A percentile compares a stretch with the other conserved stretches of the same genome.
These are phyloP conservation scores for Rutpela maculata DNA, from an alignment of 2,888 invertebrate genomes.

Conservation along the genomic window DNA sequence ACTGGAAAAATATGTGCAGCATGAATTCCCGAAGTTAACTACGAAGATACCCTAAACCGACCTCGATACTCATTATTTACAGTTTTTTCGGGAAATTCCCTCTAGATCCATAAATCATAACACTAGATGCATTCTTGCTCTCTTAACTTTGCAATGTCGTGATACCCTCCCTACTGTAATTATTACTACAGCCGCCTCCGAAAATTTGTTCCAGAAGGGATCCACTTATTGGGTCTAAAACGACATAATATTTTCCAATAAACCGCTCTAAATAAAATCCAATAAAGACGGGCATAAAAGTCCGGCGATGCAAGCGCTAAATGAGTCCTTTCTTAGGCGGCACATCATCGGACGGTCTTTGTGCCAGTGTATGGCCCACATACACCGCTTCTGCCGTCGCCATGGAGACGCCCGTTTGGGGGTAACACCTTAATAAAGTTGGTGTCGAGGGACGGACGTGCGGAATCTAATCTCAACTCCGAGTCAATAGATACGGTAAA, in stretches of 20 bases:
- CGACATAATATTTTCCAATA: conserved; percentile 45
- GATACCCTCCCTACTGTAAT: conserved; percentile 4
- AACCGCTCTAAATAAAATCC: conserved; percentile 36
- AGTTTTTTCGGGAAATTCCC: too few species aligned
- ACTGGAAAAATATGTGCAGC: too few species aligned
- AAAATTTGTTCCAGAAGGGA: conserved; percentile 14
- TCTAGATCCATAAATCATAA: too few species aligned
- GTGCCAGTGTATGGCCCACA: conserved; percentile 52
- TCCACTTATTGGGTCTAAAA: conserved; percentile 28
- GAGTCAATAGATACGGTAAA: conserved; percentile 65
- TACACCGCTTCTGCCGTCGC: conserved; percentile 60
- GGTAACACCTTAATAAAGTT: conserved; percentile 66
- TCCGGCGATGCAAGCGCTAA: conserved; percentile 30
- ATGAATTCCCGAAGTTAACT: too few species aligned
- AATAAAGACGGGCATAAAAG: conserved; percentile 38
- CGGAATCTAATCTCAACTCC: conserved; percentile 64
- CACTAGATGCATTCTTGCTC: too few species aligned
- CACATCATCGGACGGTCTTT: conserved; percentile 47
- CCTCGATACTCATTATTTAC: too few species aligned
- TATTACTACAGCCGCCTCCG: conserved; percentile 13
- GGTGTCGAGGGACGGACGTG: conserved; percentile 55
- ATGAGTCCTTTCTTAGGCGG: conserved; percentile 33
- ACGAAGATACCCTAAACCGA: too few species aligned
- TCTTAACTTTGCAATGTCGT: too few species aligned
- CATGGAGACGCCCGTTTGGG: conserved; percentile 61